Evolutionary conservation across 2,113 vertebrate species (phyloP), one percentile per base, ranked within the genome.

Genomic region (Crotophaga sulcirostris): DNA sequence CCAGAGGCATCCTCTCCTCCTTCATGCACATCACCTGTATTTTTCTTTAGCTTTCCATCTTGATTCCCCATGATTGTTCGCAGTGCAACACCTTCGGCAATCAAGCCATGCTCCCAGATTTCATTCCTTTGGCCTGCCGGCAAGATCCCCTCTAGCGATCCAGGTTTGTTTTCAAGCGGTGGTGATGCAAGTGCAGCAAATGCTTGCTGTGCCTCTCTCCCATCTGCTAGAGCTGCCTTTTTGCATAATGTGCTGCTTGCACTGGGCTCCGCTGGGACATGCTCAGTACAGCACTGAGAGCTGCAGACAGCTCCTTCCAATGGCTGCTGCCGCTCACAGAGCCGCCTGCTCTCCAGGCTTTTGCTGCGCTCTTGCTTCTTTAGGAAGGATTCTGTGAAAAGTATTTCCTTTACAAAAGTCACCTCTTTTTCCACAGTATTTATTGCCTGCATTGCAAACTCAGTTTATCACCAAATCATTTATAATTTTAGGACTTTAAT

Each of bases 1-100:
- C 98, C 98, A 90, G 93, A 97, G 25, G 95, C 98, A 92, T 98
- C 98, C 64, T 99, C 98, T n/a, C 93, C 95, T 97, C 97, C 97
- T 97, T 97, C 98, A 76, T 96, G 98, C 51, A 96, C 97, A 95
- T 98, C 98, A 97, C 98, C 96, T 93, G 98, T 76, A 67, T 98
- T 98, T 96, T 97, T 98, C 98, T 97, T 99, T 23, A 98, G 98
- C 97, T 99, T 99, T 26, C 98, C 99, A 91, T 99, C 99, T 96
- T 99, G 99, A 96, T 99, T 99, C 68, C 99, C 99, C 99, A 99
- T 99, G 96, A 96, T 97, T 94, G 94, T 94, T 63, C 76, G 95
- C 94, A 92, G 95, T 11, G 96, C 98, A 78, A 79, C 97, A n/a
- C 98, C 96, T 91, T 96, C 81, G 16, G 58, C 63, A 70, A 90